Percentiles rank a stretch among this genome's conserved stretches.
Evolutionary conservation across 1,140 invertebrate species (phyloP).

Genomic region (Drosophila ananassae): DNA sequence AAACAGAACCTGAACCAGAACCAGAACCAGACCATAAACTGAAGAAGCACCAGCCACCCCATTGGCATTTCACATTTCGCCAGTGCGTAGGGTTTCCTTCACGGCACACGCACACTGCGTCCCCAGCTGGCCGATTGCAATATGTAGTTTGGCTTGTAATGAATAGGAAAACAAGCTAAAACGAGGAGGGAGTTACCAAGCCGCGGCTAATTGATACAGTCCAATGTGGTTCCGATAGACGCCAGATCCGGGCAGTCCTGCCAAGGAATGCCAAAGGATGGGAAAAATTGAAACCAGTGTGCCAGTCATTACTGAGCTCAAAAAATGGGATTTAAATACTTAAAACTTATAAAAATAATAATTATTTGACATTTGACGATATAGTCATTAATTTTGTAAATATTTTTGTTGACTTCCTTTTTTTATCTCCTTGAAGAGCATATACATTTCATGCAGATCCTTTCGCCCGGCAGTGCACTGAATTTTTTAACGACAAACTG

Average conservation of each 20-base stretch:
- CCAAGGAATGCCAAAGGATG: background rate
- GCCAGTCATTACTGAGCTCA: too few species aligned
- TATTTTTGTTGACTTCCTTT: background rate
- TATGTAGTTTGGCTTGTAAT: constrained; percentile 40
- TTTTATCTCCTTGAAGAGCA: constrained; percentile 13
- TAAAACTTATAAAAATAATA: background rate
- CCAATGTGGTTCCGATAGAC: background rate
- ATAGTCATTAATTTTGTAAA: background rate
- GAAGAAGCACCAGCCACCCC: constrained; percentile 17
- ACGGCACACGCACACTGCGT: constrained; percentile 27
- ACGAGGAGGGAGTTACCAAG: constrained; percentile 4
- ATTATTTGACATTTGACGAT: background rate
- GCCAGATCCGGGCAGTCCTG: background rate
- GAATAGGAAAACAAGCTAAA: constrained; percentile 17
- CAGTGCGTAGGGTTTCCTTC: constrained; percentile 43
- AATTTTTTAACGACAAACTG: constrained; percentile 51
- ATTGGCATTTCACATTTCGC: constrained; percentile 20
- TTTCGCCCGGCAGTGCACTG: background rate
- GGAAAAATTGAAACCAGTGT: background rate
- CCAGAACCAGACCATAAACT: constrained; percentile 5
- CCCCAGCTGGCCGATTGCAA: constrained; percentile 32
- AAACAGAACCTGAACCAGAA: constrained; percentile 10
- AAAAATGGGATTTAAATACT: background rate
- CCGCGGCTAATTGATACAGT: constrained; percentile 26
- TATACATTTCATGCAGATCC: constrained; percentile 12